A percentile compares a stretch with the other conserved stretches of the same genome.
These are phyloP conservation scores for Dicentrarchus labrax DNA, from an alignment of 2,113 vertebrate genomes.

Conservation along the genomic window DNA sequence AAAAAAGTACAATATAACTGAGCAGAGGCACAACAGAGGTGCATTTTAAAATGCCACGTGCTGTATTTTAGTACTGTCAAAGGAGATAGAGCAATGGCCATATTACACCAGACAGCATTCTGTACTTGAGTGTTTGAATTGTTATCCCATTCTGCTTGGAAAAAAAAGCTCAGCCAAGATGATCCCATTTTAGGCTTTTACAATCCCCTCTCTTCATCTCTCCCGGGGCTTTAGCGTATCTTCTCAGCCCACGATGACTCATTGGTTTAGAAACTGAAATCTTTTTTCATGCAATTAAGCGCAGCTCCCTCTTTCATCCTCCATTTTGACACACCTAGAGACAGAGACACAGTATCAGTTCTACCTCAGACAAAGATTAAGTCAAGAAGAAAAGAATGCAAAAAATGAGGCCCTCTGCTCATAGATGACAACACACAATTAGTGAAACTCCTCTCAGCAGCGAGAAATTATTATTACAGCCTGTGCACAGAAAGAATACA, in stretches of 20 bases:
- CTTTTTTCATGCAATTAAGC: conserved; percentile 84
- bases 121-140: conserved; percentile 71
- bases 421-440: not conserved
- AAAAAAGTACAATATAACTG: conserved; percentile 8
- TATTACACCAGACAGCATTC: conserved; percentile 63
- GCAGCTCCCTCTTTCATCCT: conserved; percentile 88
- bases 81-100: conserved; percentile 55
- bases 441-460: not conserved
- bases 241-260: conserved; percentile 81
- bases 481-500: not conserved
- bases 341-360: conserved; percentile 14
- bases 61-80: conserved; percentile 53
- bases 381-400: conserved; percentile 14
- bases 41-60: conserved; percentile 41
- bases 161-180: conserved; percentile 69
- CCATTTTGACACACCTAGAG: conserved; percentile 81
- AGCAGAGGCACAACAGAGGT: conserved; percentile 21
- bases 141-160: conserved; percentile 71
- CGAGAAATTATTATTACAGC: not conserved
- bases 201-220: conserved; percentile 72
- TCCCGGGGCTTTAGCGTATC: conserved; percentile 54
- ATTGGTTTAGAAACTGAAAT: conserved; percentile 90
- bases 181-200: conserved; percentile 79
- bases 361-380: conserved; percentile 41
- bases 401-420: not conserved